These are phyloP conservation scores for Cosmia pyralina DNA, from an alignment of 2,888 invertebrate species.

Conservation along the genomic window DNA sequence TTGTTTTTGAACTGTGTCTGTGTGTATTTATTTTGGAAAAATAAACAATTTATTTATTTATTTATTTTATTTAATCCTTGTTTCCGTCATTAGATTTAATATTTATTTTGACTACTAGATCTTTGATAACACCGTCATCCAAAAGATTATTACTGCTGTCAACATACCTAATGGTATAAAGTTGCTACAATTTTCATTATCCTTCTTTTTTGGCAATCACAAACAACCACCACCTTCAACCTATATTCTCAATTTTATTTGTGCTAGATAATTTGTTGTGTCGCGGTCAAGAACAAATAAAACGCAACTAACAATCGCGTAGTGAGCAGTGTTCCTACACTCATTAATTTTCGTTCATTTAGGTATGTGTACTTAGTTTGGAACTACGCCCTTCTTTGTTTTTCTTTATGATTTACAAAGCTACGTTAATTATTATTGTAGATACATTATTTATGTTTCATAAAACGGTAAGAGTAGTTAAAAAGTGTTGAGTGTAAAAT, in stretches of 20 bases:
- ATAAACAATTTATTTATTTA: no score
- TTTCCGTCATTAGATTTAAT: background rate
- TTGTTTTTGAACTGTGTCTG: no score
- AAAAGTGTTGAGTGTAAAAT: background rate
- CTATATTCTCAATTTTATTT: background rate
- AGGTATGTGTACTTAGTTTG: constrained; percentile 81
- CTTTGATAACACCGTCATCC: background rate
- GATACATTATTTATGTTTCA: background rate
- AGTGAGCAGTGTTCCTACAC: constrained; percentile 69
- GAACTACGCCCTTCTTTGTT: constrained; percentile 71
- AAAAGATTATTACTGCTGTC: background rate
- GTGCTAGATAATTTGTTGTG: background rate
- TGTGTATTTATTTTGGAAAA: no score
- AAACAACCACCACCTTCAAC: no score
- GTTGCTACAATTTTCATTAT: background rate
- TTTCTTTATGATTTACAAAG: constrained; percentile 10
- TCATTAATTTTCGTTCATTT: constrained; percentile 84
- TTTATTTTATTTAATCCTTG: background rate
- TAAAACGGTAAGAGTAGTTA: background rate
- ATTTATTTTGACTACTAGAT: background rate
- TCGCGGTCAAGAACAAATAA: constrained; percentile 6
- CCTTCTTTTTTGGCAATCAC: constrained; percentile 1
- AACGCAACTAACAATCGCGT: constrained; percentile 47
- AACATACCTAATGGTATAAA: background rate
- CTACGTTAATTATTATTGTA: background rate